Evolutionary conservation across 2,888 invertebrate species (phyloP).

Genomic region (Ormyrus thymus): DNA sequence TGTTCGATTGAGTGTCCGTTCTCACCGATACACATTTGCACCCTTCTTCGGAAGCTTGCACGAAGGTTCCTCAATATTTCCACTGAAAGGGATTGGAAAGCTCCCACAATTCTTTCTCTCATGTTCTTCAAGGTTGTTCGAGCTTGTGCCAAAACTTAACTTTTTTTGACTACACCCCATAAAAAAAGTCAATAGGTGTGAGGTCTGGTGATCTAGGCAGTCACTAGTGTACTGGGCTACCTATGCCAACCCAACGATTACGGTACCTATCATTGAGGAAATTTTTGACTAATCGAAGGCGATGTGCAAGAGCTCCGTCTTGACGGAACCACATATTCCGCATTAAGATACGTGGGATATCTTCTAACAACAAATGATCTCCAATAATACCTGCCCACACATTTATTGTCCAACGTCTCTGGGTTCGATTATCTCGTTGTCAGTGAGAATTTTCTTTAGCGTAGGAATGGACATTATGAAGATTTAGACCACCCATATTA

Average conservation of each 20-base stretch:
- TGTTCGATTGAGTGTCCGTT: slow-evolving; percentile 6
- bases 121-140: background rate
- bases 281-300: background rate
- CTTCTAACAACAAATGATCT: background rate
- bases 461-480: background rate
- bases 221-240: background rate
- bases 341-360: background rate
- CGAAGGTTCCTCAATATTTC: slow-evolving; percentile 3
- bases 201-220: slow-evolving; percentile 9
- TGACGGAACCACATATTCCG: slow-evolving; percentile 4
- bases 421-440: background rate
- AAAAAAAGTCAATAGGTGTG: background rate
- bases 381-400: background rate
- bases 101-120: slow-evolving; percentile 3
- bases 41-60: background rate
- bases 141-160: background rate
- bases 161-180: background rate
- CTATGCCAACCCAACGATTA: background rate
- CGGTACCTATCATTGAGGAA: background rate
- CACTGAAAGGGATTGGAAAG: slow-evolving; percentile 1
- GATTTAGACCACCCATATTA: background rate
- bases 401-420: slow-evolving; percentile 3
- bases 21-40: background rate
- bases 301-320: slow-evolving; percentile 6
- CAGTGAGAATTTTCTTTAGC: background rate